Evolutionary conservation across 1,140 invertebrate genomes (phyloP).

Genomic region (Limonius californicus): DNA sequence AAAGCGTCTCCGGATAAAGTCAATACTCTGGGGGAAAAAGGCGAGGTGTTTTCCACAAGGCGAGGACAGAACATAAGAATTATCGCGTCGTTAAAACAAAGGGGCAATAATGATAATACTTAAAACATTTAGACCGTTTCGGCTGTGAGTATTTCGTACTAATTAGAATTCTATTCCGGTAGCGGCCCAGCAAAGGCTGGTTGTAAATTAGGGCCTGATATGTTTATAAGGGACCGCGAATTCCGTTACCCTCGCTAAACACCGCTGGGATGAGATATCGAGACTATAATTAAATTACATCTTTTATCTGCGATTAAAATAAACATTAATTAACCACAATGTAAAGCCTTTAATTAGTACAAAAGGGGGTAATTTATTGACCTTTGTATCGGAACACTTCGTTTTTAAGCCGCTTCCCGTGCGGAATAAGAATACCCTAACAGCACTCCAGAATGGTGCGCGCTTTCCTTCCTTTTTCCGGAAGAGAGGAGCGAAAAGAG

Average conservation of each 20-base stretch:
- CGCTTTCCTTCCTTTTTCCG: not conserved
- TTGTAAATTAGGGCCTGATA: slow-evolving; percentile 7
- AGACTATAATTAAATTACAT: slow-evolving; percentile 14
- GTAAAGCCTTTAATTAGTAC: slow-evolving; percentile 12
- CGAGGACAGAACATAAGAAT: not conserved
- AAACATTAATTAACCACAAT: slow-evolving; percentile 13
- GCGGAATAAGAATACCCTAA: not conserved
- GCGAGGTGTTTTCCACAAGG: too few species aligned
- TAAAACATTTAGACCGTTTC: slow-evolving; percentile 1
- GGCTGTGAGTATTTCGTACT: not conserved
- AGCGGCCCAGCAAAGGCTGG: not conserved
- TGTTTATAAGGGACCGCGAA: slow-evolving; percentile 12
- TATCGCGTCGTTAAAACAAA: slow-evolving; percentile 8
- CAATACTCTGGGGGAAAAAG: too few species aligned
- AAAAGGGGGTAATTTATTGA: slow-evolving; percentile 3
- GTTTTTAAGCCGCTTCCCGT: slow-evolving; percentile 1
- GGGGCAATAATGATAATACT: slow-evolving; percentile 2
- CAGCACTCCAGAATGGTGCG: not conserved
- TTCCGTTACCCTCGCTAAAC: slow-evolving; percentile 9
- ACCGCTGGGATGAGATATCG: slow-evolving; percentile 4
- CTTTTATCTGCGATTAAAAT: slow-evolving; percentile 14
- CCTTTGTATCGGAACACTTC: not conserved
- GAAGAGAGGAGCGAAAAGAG: too few species aligned
- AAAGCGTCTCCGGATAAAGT: too few species aligned
- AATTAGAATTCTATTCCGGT: slow-evolving; percentile 14